These are phyloP conservation scores for Tokudaia muenninki DNA, from an alignment of 2,797 vertebrate species.

Conservation along the genomic window DNA sequence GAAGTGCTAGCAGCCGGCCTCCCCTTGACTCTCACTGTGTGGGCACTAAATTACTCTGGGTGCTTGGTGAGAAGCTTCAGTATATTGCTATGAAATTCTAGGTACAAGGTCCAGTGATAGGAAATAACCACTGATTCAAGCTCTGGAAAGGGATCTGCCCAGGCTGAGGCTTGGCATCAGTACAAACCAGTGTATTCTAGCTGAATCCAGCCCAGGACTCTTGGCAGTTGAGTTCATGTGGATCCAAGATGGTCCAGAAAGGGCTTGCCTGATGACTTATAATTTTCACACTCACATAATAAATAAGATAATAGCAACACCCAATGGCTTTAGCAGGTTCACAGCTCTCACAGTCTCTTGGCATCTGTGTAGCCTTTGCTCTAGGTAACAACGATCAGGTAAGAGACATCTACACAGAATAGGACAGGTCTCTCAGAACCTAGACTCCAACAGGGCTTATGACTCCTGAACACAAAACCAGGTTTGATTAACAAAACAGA, in stretches of 20 bases:
- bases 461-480: neutral
- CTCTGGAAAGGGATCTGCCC: neutral
- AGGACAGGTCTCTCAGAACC: neutral
- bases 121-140: neutral
- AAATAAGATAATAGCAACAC: neutral
- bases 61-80: conserved; percentile 8
- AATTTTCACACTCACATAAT: neutral
- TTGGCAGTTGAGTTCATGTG: neutral
- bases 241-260: neutral
- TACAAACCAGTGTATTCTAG: neutral
- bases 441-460: neutral
- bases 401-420: neutral
- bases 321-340: neutral
- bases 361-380: neutral
- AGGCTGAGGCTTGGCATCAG: neutral
- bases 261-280: neutral
- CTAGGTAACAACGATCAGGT: neutral
- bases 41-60: conserved; percentile 60
- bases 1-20: conserved; percentile 58
- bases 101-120: neutral
- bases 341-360: neutral
- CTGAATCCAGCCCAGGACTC: neutral
- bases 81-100: neutral
- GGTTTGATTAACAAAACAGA: neutral
- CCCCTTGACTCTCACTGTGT: conserved; percentile 36